A percentile compares a stretch with the other conserved stretches of the same genome.
Evolutionary conservation across 2,113 vertebrate species (phyloP).

Genomic region (Sapayoa aenigma): DNA sequence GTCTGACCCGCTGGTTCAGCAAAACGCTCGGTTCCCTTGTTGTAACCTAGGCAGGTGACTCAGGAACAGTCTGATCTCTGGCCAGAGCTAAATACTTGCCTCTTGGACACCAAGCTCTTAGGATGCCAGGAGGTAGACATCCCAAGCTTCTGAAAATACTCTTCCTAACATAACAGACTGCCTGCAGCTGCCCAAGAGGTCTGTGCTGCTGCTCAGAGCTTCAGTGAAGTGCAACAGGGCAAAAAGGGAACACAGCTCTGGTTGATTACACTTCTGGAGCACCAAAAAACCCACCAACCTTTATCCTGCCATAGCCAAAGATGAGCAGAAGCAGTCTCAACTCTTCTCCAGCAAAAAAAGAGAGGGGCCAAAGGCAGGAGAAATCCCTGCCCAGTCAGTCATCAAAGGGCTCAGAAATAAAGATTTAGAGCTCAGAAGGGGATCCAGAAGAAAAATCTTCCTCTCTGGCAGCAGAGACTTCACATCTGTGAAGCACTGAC

Average conservation of each 20-base stretch:
- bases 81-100: background rate
- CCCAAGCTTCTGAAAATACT: background rate
- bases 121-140: background rate
- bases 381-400: background rate
- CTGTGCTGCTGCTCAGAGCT: background rate
- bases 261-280: background rate
- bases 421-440: background rate
- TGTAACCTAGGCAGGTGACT: background rate
- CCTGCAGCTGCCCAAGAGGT: background rate
- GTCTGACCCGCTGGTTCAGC: background rate
- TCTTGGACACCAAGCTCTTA: background rate
- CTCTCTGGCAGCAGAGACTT: constrained; percentile 1
- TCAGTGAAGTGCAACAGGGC: background rate
- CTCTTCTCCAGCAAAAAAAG: background rate
- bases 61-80: background rate
- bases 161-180: background rate
- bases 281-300: background rate
- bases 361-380: background rate
- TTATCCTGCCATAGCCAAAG: background rate
- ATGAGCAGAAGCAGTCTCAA: background rate
- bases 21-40: background rate
- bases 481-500: constrained; percentile 6
- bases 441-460: background rate
- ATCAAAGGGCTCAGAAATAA: background rate
- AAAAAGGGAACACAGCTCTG: background rate